Conservation (phyloP, 2,797 vertebrate genomes). For the Salarias fasciatus region DNA sequence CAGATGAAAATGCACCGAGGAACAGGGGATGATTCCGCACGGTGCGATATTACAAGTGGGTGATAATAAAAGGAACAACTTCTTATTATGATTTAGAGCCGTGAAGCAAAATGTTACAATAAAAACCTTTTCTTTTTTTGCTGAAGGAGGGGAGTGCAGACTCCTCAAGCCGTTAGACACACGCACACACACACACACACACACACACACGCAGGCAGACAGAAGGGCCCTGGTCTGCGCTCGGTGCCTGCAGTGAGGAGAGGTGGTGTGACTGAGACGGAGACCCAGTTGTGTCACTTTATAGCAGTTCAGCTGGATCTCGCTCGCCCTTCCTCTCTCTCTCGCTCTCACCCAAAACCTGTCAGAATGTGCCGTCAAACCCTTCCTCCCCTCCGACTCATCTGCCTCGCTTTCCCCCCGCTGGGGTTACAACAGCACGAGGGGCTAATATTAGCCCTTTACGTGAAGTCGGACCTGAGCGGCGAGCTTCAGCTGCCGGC, state of each 20-base stretch:
- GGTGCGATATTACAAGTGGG: conserved; percentile 40
- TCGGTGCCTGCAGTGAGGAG: conserved; percentile 85
- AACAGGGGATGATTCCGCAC: conserved; percentile 34
- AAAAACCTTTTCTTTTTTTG: conserved; percentile 2
- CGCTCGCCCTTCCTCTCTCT: conserved; percentile 66
- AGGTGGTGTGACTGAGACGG: conserved; percentile 81
- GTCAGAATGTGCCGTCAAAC: conserved; percentile 70
- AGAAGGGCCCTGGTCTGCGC: conserved; percentile 73
- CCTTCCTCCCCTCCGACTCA: conserved; percentile 80
- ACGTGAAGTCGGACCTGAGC: conserved; percentile 65
- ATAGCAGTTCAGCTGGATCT: conserved; percentile 89
- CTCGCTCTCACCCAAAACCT: conserved; percentile 57
- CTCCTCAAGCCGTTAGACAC: too few relatives aligned
- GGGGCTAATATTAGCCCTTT: conserved; percentile 83
- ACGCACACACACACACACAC: too few relatives aligned
- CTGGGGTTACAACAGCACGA: conserved; percentile 85
- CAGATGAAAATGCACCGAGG: conserved; percentile 31
- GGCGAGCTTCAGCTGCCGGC: conserved; percentile 25
- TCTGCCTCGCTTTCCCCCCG: conserved; percentile 79
- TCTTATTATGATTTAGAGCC: conserved; percentile 18
- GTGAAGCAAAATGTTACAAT: conserved; percentile 24
- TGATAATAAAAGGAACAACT: conserved; percentile 48
- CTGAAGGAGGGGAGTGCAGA: not conserved
- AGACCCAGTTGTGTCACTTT: conserved; percentile 96
- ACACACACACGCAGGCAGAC: conserved; percentile 51